Evolutionary conservation across 2,888 invertebrate genomes (phyloP).

Genomic region (Helleia helle): DNA sequence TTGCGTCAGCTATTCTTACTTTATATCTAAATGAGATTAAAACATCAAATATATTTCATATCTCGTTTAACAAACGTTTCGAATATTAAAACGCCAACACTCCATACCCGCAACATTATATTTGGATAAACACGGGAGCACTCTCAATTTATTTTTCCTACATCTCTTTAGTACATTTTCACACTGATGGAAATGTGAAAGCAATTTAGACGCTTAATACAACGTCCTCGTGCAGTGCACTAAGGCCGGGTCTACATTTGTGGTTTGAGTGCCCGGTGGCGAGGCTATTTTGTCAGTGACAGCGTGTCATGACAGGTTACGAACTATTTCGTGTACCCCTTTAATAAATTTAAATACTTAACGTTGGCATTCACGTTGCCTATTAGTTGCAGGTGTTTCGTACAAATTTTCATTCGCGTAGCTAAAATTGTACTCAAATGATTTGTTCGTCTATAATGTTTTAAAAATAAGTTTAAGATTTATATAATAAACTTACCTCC

Average conservation of each 20-base stretch:
- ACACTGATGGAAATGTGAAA: conserved; percentile 16
- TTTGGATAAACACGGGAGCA: conserved; percentile 4
- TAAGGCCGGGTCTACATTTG: conserved; percentile 30
- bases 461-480: no score
- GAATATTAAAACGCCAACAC: background rate
- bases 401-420: no score
- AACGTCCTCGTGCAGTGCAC: conserved; percentile 17
- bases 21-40: no score
- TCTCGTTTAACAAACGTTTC: no score
- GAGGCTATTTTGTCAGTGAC: conserved; percentile 32
- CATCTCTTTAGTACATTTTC: conserved; percentile 10
- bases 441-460: no score
- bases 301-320: conserved; percentile 15
- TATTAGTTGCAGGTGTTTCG: no score
- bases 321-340: background rate
- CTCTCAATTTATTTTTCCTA: conserved; percentile 9
- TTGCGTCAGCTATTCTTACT: no score
- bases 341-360: no score
- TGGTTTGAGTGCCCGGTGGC: conserved; percentile 21
- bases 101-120: conserved; percentile 3
- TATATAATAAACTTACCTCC: no score
- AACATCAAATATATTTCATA: no score
- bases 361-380: no score
- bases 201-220: conserved; percentile 24
- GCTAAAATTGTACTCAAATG: no score